A percentile compares a stretch with the other conserved stretches of the same genome.
phyloP scores from a whole-genome alignment of 1,140 invertebrate genomes.

The Halesus radiatus region DNA sequence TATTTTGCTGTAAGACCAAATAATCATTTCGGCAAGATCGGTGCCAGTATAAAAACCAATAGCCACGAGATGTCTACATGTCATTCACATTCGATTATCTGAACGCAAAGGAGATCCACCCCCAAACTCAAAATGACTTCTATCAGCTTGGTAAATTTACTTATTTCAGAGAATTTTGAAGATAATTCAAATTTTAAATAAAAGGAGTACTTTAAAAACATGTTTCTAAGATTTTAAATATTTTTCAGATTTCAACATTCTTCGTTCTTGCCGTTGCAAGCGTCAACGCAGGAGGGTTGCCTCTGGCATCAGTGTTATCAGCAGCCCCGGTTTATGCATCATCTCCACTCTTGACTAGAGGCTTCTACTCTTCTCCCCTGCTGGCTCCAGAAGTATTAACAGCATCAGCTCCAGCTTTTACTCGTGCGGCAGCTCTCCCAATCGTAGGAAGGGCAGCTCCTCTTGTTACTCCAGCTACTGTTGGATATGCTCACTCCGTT shows the following conservation, averaged over 20 bases:
- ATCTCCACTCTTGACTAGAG: constrained; percentile 37
- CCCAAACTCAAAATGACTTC: constrained; percentile 28
- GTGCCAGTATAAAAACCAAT: constrained; percentile 40
- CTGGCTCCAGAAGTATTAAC: constrained; percentile 8
- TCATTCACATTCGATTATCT: constrained; percentile 32
- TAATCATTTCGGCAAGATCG: constrained; percentile 40
- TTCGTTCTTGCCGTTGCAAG: constrained; percentile 36
- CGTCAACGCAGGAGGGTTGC: constrained; percentile 32
- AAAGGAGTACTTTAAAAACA: constrained; percentile 14
- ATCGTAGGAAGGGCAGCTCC: constrained; percentile 57
- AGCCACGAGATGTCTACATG: not conserved
- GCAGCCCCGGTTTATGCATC: constrained; percentile 60
- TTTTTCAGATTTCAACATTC: constrained; percentile 48
- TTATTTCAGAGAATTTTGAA: constrained; percentile 6
- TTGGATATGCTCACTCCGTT: constrained; percentile 66
- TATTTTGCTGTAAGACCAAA: constrained; percentile 40
- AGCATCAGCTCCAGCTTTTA: constrained; percentile 33
- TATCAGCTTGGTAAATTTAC: constrained; percentile 31
- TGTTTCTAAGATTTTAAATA: constrained; percentile 19
- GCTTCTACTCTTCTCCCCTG: not conserved
- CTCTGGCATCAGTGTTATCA: constrained; percentile 44
- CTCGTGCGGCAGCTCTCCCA: constrained; percentile 30
- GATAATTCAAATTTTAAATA: not conserved
- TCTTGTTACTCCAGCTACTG: constrained; percentile 57
- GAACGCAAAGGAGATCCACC: constrained; percentile 19